These are phyloP conservation scores for Campopleginae sp. DNA, from an alignment of 2,888 invertebrate species.

Conservation along the genomic window DNA sequence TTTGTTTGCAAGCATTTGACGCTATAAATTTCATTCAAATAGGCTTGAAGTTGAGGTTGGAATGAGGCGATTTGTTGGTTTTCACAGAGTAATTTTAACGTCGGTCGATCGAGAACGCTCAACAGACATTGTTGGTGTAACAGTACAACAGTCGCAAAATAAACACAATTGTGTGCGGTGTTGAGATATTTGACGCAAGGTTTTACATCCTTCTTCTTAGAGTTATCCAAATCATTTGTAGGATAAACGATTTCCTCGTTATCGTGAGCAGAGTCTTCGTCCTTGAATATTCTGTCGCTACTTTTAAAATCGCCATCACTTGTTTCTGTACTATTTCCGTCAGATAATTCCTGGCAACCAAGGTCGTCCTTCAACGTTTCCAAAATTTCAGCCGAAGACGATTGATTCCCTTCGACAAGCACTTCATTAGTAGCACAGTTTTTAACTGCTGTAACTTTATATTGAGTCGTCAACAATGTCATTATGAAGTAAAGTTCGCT, in stretches of 20 bases:
- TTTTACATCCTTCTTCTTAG: slow-evolving; percentile 10
- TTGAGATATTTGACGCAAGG: slow-evolving; percentile 65
- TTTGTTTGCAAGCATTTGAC: slow-evolving; percentile 68
- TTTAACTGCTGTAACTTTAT: slow-evolving; percentile 56
- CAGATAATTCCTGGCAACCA: slow-evolving; percentile 71
- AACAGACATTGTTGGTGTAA: slow-evolving; percentile 86
- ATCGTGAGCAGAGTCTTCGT: slow-evolving; percentile 42
- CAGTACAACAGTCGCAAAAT: slow-evolving; percentile 90
- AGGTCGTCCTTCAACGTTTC: slow-evolving; percentile 72
- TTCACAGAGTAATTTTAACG: slow-evolving; percentile 88
- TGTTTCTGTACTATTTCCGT: slow-evolving; percentile 42
- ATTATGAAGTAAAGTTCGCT: slow-evolving; percentile 90
- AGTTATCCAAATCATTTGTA: slow-evolving; percentile 4
- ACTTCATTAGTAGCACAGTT: slow-evolving; percentile 9
- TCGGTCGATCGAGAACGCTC: slow-evolving; percentile 87
- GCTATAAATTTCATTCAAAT: slow-evolving; percentile 73
- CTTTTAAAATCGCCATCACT: slow-evolving; percentile 4
- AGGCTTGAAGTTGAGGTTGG: slow-evolving; percentile 84
- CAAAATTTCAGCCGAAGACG: slow-evolving; percentile 45
- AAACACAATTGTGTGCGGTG: slow-evolving; percentile 88
- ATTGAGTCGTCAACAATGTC: slow-evolving; percentile 87
- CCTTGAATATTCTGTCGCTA: slow-evolving; percentile 4
- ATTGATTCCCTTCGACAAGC: slow-evolving; percentile 9
- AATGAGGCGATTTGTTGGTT: slow-evolving; percentile 88
- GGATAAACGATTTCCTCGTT: slow-evolving; percentile 12